A percentile compares a stretch with the other conserved stretches of the same genome.
phyloP scores from a whole-genome alignment of 2,113 vertebrate species.

The Thermophis baileyi region DNA sequence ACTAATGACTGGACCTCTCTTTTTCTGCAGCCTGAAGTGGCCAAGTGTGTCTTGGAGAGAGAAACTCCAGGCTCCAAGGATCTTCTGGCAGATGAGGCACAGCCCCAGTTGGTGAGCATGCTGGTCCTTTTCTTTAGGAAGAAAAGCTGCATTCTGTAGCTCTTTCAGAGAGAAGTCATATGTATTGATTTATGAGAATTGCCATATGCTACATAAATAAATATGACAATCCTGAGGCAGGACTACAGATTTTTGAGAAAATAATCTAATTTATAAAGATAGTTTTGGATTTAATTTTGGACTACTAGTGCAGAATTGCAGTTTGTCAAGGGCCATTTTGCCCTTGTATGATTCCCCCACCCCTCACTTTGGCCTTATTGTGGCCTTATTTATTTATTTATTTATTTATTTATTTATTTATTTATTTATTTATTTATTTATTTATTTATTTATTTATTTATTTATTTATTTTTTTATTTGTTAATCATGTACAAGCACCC shows the following conservation, averaged over 20 bases:
- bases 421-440: no score
- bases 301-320: neutral
- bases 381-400: no score
- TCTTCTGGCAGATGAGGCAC: slow-evolving; percentile 21
- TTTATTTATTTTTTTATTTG: no score
- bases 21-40: neutral
- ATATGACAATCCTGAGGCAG: neutral
- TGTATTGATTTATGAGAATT: neutral
- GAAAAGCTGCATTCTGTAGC: neutral
- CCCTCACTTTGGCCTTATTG: neutral
- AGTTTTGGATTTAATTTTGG: neutral
- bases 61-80: slow-evolving; percentile 14
- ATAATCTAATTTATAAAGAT: neutral
- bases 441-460: no score
- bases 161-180: neutral
- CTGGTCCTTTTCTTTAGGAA: neutral
- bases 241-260: no score
- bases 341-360: neutral
- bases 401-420: no score
- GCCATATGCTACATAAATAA: no score
- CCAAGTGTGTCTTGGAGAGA: neutral
- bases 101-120: slow-evolving; percentile 46
- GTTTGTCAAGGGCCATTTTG: neutral
- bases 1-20: neutral
- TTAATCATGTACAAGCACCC: no score